Evolutionary conservation across 2,113 vertebrate genomes (phyloP).

Genomic region (Hemiscyllium ocellatum): DNA sequence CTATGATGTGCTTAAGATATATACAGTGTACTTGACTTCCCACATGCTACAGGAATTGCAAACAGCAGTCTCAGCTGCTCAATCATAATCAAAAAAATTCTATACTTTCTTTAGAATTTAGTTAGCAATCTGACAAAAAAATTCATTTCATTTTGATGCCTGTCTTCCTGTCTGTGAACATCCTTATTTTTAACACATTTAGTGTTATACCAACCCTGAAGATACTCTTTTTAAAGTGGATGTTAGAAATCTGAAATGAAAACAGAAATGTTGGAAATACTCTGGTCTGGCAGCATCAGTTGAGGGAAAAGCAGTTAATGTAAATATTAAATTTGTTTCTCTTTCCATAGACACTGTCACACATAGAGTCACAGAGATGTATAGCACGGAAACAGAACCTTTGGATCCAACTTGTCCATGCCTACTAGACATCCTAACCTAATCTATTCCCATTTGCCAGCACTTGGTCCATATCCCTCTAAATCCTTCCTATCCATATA

Average conservation of each 20-base stretch:
- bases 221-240: not conserved
- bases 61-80: not conserved
- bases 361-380: too few relatives aligned
- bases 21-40: not conserved
- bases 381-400: too few relatives aligned
- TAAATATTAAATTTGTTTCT: too few relatives aligned
- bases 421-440: too few relatives aligned
- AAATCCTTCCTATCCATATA: too few relatives aligned
- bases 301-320: too few relatives aligned
- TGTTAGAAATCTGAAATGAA: not conserved
- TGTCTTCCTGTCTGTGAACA: not conserved
- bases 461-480: too few relatives aligned
- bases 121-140: not conserved
- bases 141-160: not conserved
- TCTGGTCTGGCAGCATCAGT: too few relatives aligned
- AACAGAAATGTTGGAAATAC: not conserved
- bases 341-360: too few relatives aligned
- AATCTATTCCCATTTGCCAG: too few relatives aligned
- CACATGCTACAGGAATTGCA: not conserved
- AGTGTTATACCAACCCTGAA: not conserved
- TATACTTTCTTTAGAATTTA: not conserved
- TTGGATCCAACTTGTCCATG: too few relatives aligned
- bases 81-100: not conserved
- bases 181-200: too few relatives aligned
- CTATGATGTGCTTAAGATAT: not conserved